Percentiles rank a stretch among this genome's conserved stretches.
Conservation (phyloP, 2,113 vertebrate species). For the Prochilodus magdalenae region DNA sequence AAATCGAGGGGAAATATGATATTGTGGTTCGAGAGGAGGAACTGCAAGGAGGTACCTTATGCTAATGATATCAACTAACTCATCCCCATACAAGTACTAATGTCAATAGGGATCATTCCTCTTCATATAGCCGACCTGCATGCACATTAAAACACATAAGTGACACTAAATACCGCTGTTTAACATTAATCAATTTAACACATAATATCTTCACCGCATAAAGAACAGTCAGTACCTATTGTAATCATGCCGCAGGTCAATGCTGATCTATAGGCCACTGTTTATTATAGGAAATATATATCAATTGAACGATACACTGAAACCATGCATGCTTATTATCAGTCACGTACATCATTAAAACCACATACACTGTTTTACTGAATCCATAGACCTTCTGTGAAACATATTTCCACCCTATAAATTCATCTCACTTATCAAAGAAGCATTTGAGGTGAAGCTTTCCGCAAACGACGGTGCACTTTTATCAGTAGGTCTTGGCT, state of each 20-base stretch:
- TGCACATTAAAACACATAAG: neutral
- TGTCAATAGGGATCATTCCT: neutral
- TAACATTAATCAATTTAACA: slow-evolving; percentile 13
- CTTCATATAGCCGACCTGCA: neutral
- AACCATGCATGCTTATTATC: neutral
- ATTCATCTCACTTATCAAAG: slow-evolving; percentile 14
- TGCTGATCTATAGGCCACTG: neutral
- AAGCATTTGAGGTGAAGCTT: slow-evolving; percentile 16
- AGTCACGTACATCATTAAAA: neutral
- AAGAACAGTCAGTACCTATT: slow-evolving; percentile 34
- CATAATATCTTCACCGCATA: neutral
- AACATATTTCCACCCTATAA: neutral
- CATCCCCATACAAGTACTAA: slow-evolving; percentile 12
- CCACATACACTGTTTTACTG: neutral
- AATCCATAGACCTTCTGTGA: neutral
- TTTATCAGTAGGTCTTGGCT: slow-evolving; percentile 18
- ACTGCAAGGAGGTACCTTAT: slow-evolving; percentile 84
- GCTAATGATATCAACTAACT: slow-evolving; percentile 31
- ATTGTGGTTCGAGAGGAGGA: slow-evolving; percentile 86
- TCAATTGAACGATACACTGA: neutral
- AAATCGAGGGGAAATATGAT: slow-evolving; percentile 83
- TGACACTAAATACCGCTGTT: neutral
- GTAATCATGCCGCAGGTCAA: neutral
- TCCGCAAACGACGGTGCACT: neutral
- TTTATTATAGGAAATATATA: neutral